Evolutionary conservation across 1,140 invertebrate genomes (phyloP), one percentile per base, ranked within the genome.

Genomic region (Heliconius hewitsoni): DNA sequence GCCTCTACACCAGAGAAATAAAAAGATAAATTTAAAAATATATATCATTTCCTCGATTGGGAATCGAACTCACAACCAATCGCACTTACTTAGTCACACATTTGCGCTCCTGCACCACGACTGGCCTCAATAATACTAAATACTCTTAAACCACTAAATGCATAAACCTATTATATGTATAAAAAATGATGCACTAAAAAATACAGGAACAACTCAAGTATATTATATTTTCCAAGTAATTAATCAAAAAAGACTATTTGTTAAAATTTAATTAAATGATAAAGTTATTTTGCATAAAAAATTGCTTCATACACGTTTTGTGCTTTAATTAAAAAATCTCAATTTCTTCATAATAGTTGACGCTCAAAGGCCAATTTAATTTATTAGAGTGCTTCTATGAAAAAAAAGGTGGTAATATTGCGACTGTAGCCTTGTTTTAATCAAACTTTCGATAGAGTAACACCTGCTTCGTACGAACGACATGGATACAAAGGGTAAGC

Each of bases 401-500:
- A 70, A 70, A 46, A 46, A 70, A n/a, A 70, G 18, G 34, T 18
- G 37, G 55, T 55, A 70, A 76, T 70, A 76, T 34, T 42, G 23
- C 60, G 74, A 76, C 66, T 76, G 74, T 72, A 39, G 71, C 30
- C 39, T 39, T 76, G 55, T 37, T 76, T 60, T 76, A 76, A 76
- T 76, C 74, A 70, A 75, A 75, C 37, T 76, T 70, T 70, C 74
- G 74, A 76, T 71, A 70, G 60, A 76, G 55, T 76, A 76, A 42
- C 74, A 76, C 74, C 74, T 76, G 74, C 74, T 37, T 70, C 39
- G 46, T 76, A 52, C 23, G 13, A 66, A 37, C 60, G 57, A 30
- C 18, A 30, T 52, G 1, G 37, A 18, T 11, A 2, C 16, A 76
- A 46, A 42, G 8, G 0, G 66, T 30, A 71, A 76, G 74, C 34